phyloP scores from a whole-genome alignment of 2,888 invertebrate genomes.

The Venustoraphidia nigricollis region DNA sequence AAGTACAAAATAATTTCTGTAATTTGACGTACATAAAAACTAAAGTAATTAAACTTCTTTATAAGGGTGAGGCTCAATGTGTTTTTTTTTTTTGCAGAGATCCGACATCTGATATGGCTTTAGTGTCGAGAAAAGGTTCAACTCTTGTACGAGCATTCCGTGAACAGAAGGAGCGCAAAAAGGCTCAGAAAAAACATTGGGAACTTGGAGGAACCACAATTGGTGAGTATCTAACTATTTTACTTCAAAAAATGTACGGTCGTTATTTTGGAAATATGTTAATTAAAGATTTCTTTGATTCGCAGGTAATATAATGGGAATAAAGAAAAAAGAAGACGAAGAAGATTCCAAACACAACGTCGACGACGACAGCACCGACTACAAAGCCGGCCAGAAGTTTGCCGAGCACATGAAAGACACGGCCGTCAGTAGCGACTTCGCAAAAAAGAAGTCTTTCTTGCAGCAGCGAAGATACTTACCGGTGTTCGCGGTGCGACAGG shows the following conservation, averaged over 20 bases:
- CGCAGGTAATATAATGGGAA: slow-evolving; percentile 85
- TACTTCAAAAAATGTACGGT: not conserved
- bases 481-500: slow-evolving; percentile 88
- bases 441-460: slow-evolving; percentile 63
- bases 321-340: slow-evolving; percentile 65
- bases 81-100: slow-evolving; percentile 48
- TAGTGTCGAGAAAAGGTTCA: slow-evolving; percentile 88
- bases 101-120: slow-evolving; percentile 94
- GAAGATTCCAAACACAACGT: slow-evolving; percentile 48
- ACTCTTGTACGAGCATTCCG: slow-evolving; percentile 77
- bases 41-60: too few species aligned
- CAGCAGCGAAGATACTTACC: slow-evolving; percentile 88
- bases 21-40: too few species aligned
- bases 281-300: slow-evolving; percentile 8
- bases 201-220: slow-evolving; percentile 91
- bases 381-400: slow-evolving; percentile 89
- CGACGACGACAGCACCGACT: slow-evolving; percentile 63
- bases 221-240: slow-evolving; percentile 34
- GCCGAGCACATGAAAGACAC: slow-evolving; percentile 79
- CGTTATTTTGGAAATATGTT: not conserved
- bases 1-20: too few species aligned
- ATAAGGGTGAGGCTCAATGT: too few species aligned
- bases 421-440: slow-evolving; percentile 66
- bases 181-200: slow-evolving; percentile 98
- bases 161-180: slow-evolving; percentile 91